Base-by-base conservation (phyloP, 2,113 vertebrate genomes). In the Morone chrysops region DNA sequence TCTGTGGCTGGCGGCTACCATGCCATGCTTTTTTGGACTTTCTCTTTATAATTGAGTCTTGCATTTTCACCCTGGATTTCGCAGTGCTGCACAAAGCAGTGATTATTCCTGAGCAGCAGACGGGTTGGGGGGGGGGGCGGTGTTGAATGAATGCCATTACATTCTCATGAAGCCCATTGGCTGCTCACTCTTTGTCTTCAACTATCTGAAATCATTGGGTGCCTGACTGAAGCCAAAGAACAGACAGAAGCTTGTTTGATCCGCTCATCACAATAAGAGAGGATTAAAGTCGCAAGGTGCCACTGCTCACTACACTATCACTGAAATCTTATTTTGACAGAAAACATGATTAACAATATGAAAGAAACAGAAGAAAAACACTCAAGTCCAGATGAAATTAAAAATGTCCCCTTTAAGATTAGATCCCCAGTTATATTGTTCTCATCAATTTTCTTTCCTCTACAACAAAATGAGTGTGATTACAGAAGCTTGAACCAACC, bases 81-180 rank as follows among this genome's bases (percentile, higher is more conserved):
- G 85, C 94, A 87, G 82, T 68, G 91, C 87, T 84, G 73, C 78
- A 95, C 95, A 96, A 95, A 97, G 95, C 92, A 70, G 59, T 89
- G 90, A 95, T 97, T 96, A 96, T 96, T 95, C 91, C 87, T 65
- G 78, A 88, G 92, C 94, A 89, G 40, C 41, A 66, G 71, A 45
- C 59, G 40, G 57, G 69, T n/a, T 45, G 60, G 80, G 80, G 59
- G 59, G 78, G 87, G 89, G 78, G 14, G 60, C 78, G 59, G 22
- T 65, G 14, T 71, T 94, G 92, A 93, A 90, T 83, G 73, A 85
- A 87, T 93, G 90, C 95, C 95, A 92, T 78, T 4, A 72, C 80
- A 93, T 95, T 95, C 94, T 94, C 94, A 92, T 92, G 89, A 87
- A 93, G 86, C 90, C 65, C 60, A 85, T 79, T 81, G 93, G 89